Evolutionary conservation across 2,888 invertebrate genomes (phyloP).

Genomic region (Drosophila antonietae): DNA sequence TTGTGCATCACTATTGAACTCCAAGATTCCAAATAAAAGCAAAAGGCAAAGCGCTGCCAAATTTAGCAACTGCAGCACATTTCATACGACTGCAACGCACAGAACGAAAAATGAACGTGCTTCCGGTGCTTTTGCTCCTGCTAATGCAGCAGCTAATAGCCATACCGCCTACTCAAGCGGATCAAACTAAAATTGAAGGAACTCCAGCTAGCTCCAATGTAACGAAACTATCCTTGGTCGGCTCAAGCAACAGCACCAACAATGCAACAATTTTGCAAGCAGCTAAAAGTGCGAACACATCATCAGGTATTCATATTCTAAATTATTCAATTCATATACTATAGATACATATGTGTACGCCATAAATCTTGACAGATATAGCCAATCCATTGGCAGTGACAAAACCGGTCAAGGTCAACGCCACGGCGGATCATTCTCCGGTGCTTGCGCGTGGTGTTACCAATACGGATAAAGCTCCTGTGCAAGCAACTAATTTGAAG

Average conservation of each 20-base stretch:
- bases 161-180: not conserved
- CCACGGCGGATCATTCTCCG: not conserved
- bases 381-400: slow-evolving; percentile 1
- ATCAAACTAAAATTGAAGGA: slow-evolving; percentile 6
- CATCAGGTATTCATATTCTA: slow-evolving; percentile 9
- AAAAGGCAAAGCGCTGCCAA: slow-evolving; percentile 17
- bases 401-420: slow-evolving; percentile 10
- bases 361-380: slow-evolving; percentile 7
- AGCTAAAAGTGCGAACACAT: not conserved
- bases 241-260: slow-evolving; percentile 11
- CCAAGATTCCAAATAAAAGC: slow-evolving; percentile 28
- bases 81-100: not conserved
- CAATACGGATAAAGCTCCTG: slow-evolving; percentile 29
- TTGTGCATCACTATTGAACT: slow-evolving; percentile 13
- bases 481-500: not conserved
- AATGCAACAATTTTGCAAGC: slow-evolving; percentile 5
- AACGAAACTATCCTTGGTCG: not conserved
- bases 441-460: slow-evolving; percentile 41
- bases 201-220: slow-evolving; percentile 11
- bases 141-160: slow-evolving; percentile 31
- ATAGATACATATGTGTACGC: not conserved
- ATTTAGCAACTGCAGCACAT: slow-evolving; percentile 16
- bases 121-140: slow-evolving; percentile 40
- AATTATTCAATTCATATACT: not conserved
- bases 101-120: slow-evolving; percentile 33